Evolutionary conservation across 2,797 vertebrate species (phyloP).

Genomic region (Cynopterus sphinx): DNA sequence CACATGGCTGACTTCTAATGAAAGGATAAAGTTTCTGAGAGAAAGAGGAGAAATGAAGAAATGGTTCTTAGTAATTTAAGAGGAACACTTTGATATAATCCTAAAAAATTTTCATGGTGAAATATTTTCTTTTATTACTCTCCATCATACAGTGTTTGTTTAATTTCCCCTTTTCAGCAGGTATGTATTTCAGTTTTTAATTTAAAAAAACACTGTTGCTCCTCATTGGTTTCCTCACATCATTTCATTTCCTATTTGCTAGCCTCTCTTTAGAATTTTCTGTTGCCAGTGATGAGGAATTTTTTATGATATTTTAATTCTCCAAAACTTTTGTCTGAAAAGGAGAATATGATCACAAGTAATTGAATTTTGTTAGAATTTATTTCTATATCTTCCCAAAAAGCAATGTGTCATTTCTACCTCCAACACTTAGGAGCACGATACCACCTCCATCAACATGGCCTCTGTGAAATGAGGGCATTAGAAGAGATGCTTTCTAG

Average conservation of each 20-base stretch:
- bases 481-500: too few species aligned
- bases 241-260: constrained; percentile 68
- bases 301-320: constrained; percentile 55
- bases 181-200: constrained; percentile 78
- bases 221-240: constrained; percentile 51
- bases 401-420: not conserved
- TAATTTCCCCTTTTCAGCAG: constrained; percentile 75
- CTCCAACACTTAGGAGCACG: constrained; percentile 10
- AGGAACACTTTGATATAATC: constrained; percentile 79
- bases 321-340: constrained; percentile 21
- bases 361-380: constrained; percentile 50
- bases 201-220: constrained; percentile 45
- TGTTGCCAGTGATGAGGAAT: constrained; percentile 50
- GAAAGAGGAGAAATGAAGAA: constrained; percentile 78
- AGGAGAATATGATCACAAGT: not conserved
- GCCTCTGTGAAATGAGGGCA: too few species aligned
- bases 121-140: constrained; percentile 79
- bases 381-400: constrained; percentile 28
- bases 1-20: constrained; percentile 83
- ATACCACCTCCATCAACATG: not conserved
- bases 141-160: constrained; percentile 74
- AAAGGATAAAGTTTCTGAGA: constrained; percentile 68
- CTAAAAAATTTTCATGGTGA: constrained; percentile 75
- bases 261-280: constrained; percentile 45
- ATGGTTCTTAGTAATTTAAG: constrained; percentile 80